Evolutionary conservation across 2,797 vertebrate genomes (phyloP).

Genomic region (Nyctalus aviator): DNA sequence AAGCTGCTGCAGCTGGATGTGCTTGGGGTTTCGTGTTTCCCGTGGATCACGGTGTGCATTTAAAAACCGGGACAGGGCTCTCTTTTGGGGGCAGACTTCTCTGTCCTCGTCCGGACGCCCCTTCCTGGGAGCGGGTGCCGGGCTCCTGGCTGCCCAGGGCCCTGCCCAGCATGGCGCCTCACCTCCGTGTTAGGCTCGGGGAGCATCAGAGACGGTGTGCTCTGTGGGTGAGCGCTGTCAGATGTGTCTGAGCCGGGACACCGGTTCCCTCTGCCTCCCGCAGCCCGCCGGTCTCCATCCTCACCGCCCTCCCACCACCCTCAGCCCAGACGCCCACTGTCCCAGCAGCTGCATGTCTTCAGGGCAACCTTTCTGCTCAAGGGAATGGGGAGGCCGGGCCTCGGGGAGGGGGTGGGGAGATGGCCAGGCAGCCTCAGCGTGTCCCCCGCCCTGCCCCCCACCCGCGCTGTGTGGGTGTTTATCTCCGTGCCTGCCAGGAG

Average conservation of each 20-base stretch:
- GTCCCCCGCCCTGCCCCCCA: no score
- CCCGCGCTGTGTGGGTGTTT: conserved; percentile 31
- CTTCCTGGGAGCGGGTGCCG: conserved; percentile 6
- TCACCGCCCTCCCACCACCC: no score
- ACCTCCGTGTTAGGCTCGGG: neutral
- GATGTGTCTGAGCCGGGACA: conserved; percentile 6
- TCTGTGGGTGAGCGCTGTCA: conserved; percentile 24
- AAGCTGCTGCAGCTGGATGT: conserved; percentile 59
- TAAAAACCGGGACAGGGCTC: neutral
- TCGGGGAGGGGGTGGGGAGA: no score
- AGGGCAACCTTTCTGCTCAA: conserved; percentile 17
- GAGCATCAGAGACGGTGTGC: no score
- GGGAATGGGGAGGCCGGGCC: neutral
- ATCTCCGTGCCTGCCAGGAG: conserved; percentile 62
- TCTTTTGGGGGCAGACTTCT: conserved; percentile 70
- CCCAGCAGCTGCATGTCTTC: neutral
- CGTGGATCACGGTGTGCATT: neutral
- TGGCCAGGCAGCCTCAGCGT: no score
- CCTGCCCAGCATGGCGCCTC: neutral
- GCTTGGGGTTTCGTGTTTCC: conserved; percentile 33
- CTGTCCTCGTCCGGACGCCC: conserved; percentile 30
- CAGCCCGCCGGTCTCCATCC: neutral
- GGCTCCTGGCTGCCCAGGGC: conserved; percentile 32
- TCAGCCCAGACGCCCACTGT: neutral
- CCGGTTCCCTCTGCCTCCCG: neutral